Evolutionary conservation across 2,888 invertebrate genomes (phyloP).

Genomic region (Isoperla grammatica): DNA sequence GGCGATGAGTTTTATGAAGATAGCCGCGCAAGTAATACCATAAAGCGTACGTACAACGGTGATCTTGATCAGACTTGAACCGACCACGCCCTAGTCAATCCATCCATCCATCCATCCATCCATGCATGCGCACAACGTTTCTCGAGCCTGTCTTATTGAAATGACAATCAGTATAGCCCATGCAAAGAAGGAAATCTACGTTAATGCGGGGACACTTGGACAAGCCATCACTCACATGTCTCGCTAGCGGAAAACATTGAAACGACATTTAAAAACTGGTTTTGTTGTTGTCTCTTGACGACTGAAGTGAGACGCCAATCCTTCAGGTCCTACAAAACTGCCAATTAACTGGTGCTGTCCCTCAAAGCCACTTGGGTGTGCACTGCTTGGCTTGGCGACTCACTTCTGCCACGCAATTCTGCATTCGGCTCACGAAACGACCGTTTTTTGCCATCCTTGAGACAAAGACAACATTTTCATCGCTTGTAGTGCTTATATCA

Average conservation of each 20-base stretch:
- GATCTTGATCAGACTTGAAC: neutral
- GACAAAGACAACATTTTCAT: too few relatives aligned
- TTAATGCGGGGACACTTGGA: conserved; percentile 21
- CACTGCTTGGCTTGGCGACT: too few relatives aligned
- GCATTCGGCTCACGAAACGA: too few relatives aligned
- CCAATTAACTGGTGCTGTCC: conserved; percentile 20
- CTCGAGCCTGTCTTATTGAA: neutral
- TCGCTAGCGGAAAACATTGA: conserved; percentile 3
- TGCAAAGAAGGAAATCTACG: neutral
- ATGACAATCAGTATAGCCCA: neutral
- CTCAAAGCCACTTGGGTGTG: too few relatives aligned
- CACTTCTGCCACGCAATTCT: too few relatives aligned
- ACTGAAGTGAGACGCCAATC: conserved; percentile 14
- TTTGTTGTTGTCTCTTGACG: neutral
- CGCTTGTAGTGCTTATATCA: too few relatives aligned
- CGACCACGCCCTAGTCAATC: neutral
- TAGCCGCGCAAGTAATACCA: too few relatives aligned
- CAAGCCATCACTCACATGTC: conserved; percentile 25
- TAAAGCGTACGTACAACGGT: too few relatives aligned
- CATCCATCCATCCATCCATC: neutral
- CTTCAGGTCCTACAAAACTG: conserved; percentile 23
- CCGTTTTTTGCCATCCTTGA: too few relatives aligned
- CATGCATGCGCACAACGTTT: too few relatives aligned
- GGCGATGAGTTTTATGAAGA: too few relatives aligned
- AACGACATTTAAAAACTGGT: conserved; percentile 20